These are phyloP conservation scores for Palythoa caribaeorum DNA, from an alignment of 92 coral and sea anemone species.

Conservation along the genomic window DNA sequence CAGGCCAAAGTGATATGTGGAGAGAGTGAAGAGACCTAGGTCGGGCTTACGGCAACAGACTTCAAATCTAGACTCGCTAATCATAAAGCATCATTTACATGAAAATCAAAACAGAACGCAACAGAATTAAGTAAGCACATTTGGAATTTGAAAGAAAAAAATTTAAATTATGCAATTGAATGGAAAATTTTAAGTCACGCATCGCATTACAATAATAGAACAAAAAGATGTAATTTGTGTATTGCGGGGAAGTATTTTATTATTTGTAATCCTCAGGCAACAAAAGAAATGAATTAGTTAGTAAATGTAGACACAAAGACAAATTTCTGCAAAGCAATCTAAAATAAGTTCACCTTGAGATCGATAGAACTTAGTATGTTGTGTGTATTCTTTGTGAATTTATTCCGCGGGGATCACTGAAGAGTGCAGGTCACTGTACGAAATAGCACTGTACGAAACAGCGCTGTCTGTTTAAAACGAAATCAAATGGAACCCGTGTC, in stretches of 20 bases:
- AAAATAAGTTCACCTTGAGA: background rate
- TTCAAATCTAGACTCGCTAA: conserved; percentile 29
- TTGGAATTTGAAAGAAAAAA: conserved; percentile 24
- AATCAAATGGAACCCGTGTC: conserved; percentile 9
- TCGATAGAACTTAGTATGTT: background rate
- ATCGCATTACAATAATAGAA: conserved; percentile 8
- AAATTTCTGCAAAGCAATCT: background rate
- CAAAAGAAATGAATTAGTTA: conserved; percentile 6
- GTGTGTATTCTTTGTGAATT: background rate
- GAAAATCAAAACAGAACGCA: background rate
- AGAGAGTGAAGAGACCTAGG: background rate
- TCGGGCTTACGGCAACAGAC: conserved; percentile 31
- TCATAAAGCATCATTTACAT: conserved; percentile 10
- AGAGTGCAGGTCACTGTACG: conserved; percentile 16
- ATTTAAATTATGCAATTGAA: background rate
- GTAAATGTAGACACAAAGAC: conserved; percentile 4
- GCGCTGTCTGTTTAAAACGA: background rate
- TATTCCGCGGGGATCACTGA: conserved; percentile 5
- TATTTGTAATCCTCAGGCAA: background rate
- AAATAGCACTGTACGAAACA: background rate
- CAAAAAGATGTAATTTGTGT: conserved; percentile 45
- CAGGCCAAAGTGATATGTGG: background rate
- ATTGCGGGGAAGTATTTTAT: background rate
- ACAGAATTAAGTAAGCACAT: conserved; percentile 51
- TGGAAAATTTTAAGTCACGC: conserved; percentile 48